Percentiles rank a stretch among this genome's conserved stretches.
phyloP scores from a whole-genome alignment of 2,797 vertebrate species.

The Kryptopterus vitreolus region DNA sequence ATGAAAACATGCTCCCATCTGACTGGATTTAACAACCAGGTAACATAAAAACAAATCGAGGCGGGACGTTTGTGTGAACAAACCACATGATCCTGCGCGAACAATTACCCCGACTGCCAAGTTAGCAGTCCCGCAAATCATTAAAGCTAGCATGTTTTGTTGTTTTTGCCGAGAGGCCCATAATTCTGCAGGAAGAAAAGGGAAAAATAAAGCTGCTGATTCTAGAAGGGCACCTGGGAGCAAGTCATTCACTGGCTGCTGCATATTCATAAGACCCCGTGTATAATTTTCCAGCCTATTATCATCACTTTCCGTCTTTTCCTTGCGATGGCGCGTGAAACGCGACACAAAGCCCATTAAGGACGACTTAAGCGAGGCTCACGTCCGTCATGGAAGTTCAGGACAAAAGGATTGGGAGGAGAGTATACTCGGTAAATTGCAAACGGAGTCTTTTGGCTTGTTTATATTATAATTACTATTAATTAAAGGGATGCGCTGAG shows the following conservation, averaged over 20 bases:
- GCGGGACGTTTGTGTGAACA: neutral
- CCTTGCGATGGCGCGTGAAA: constrained; percentile 48
- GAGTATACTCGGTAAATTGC: neutral
- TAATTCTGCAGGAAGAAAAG: constrained; percentile 31
- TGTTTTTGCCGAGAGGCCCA: constrained; percentile 34
- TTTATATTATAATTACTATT: neutral
- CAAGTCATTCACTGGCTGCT: constrained; percentile 49
- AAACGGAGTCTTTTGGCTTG: neutral
- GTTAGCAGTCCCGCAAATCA: constrained; percentile 37
- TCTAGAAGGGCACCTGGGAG: constrained; percentile 47
- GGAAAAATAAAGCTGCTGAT: constrained; percentile 42
- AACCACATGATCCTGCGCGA: neutral
- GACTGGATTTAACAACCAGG: constrained; percentile 28
- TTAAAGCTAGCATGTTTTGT: constrained; percentile 35
- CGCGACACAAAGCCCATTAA: constrained; percentile 58
- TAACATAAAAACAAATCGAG: constrained; percentile 21
- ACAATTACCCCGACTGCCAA: constrained; percentile 36
- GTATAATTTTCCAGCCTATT: constrained; percentile 54
- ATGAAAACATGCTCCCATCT: constrained; percentile 10
- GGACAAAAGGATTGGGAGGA: constrained; percentile 37
- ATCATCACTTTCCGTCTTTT: constrained; percentile 53
- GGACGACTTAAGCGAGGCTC: constrained; percentile 47
- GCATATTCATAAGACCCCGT: constrained; percentile 56
- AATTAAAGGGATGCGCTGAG: neutral
- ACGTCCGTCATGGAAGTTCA: constrained; percentile 49